phyloP scores from a whole-genome alignment of 2,113 vertebrate genomes.

The Oryzias javanicus region DNA sequence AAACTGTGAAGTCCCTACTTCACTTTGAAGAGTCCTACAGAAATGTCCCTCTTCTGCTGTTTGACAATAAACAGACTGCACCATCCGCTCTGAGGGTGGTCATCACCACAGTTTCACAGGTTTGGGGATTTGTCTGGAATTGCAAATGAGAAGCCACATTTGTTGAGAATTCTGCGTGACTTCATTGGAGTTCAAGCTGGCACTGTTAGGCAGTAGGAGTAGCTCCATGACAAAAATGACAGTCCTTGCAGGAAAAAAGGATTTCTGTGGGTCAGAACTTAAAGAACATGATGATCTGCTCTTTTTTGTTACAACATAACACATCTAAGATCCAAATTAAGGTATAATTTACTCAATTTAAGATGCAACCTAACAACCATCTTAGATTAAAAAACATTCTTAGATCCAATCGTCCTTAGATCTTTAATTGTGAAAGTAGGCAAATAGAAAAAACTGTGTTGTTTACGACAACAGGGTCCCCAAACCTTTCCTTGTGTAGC shows the following conservation, averaged over 20 bases:
- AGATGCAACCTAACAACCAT: no score
- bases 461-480: no score
- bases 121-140: slow-evolving; percentile 12
- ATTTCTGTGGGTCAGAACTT: no score
- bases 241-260: background rate
- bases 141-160: slow-evolving; percentile 13
- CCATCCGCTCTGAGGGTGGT: slow-evolving; percentile 16
- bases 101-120: slow-evolving; percentile 9
- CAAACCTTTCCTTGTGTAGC: no score
- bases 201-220: slow-evolving; percentile 7
- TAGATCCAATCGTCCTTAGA: no score
- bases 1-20: slow-evolving; percentile 15
- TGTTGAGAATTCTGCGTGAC: slow-evolving; percentile 6
- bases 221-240: background rate
- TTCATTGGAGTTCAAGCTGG: slow-evolving; percentile 16
- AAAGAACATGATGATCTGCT: no score
- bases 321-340: no score
- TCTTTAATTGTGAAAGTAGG: no score
- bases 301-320: no score
- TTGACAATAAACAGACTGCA: slow-evolving; percentile 35
- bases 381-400: no score
- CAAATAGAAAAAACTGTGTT: no score
- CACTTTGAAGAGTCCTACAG: slow-evolving; percentile 41
- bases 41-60: slow-evolving; percentile 36
- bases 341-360: no score